Conservation (phyloP, 1,140 invertebrate genomes). For the Drosophila nebulosa region DNA sequence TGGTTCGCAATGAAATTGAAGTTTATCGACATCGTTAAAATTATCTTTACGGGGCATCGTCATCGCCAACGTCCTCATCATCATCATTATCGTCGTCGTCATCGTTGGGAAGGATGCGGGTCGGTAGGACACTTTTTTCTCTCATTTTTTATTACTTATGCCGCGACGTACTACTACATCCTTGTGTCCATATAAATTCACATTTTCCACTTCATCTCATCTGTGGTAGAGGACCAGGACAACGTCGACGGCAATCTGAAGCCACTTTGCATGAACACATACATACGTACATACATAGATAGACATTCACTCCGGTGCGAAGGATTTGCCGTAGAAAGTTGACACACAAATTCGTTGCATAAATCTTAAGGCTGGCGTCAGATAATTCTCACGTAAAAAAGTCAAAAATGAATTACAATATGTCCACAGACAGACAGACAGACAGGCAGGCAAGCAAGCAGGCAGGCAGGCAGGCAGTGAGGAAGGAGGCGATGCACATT, state of each 20-base stretch:
- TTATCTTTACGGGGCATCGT: conserved; percentile 70
- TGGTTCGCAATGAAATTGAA: conserved; percentile 66
- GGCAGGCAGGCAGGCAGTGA: too few relatives aligned
- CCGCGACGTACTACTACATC: conserved; percentile 42
- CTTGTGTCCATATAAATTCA: conserved; percentile 63
- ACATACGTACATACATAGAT: not conserved
- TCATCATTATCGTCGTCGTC: conserved; percentile 25
- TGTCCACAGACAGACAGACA: conserved; percentile 26
- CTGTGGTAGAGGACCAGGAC: conserved; percentile 31
- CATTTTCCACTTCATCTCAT: conserved; percentile 72
- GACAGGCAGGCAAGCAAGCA: too few relatives aligned
- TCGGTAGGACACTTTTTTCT: not conserved
- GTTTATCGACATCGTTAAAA: conserved; percentile 79
- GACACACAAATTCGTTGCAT: conserved; percentile 64
- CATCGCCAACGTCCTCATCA: conserved; percentile 1
- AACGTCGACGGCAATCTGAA: conserved; percentile 50
- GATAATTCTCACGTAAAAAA: conserved; percentile 68
- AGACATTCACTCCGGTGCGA: too few relatives aligned
- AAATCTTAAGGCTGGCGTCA: conserved; percentile 42
- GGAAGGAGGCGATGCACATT: too few relatives aligned
- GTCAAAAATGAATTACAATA: conserved; percentile 59
- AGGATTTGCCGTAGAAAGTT: conserved; percentile 55
- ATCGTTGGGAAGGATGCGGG: conserved; percentile 37
- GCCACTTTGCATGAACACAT: conserved; percentile 54
- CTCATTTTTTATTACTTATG: conserved; percentile 60